Conservation (phyloP, 2,888 invertebrate species). For the Dastarcus helophoroides region DNA sequence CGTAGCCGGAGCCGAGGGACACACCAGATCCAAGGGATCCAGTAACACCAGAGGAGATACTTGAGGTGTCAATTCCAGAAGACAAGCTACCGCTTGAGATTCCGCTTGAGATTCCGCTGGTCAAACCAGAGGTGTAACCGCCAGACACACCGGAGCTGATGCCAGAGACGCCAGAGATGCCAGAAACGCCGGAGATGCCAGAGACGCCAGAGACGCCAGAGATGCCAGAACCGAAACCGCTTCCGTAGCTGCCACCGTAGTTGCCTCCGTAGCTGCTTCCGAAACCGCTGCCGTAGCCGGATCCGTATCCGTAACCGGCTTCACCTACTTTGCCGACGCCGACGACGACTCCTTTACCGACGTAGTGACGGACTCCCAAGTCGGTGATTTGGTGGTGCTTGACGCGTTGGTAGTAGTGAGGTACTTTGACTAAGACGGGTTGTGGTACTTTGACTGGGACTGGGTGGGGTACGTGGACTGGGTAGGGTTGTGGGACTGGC, state of each 20-base stretch:
- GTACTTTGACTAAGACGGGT: slow-evolving; percentile 18
- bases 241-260: background rate
- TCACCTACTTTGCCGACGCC: too few relatives aligned
- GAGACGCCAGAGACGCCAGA: background rate
- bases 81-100: background rate
- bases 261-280: background rate
- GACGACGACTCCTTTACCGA: too few relatives aligned
- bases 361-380: too few relatives aligned
- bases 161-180: background rate
- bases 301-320: too few relatives aligned
- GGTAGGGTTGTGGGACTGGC: slow-evolving; percentile 22
- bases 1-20: background rate
- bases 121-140: background rate
- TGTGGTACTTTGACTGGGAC: slow-evolving; percentile 24
- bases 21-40: background rate
- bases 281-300: background rate
- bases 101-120: background rate
- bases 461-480: slow-evolving; percentile 26
- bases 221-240: background rate
- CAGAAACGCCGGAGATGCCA: background rate
- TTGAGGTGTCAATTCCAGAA: background rate
- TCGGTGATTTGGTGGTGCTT: background rate
- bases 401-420: too few relatives aligned
- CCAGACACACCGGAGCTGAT: background rate
- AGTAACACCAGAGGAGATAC: background rate